phyloP scores from a whole-genome alignment of 2,797 vertebrate species.

The Lophotriccus pileatus region DNA sequence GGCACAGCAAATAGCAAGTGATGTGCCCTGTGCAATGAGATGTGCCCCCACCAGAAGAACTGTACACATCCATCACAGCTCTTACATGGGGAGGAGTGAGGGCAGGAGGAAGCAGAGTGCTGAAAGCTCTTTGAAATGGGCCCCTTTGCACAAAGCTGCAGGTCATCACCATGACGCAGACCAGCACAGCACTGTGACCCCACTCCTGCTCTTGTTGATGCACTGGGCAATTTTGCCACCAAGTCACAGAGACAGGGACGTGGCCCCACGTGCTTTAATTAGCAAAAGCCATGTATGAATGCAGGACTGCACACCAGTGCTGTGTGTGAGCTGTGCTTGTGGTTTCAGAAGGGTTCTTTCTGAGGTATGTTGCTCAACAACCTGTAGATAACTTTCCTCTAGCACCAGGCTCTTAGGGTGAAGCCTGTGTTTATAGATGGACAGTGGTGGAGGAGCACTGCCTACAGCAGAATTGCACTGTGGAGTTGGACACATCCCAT shows the following conservation, averaged over 20 bases:
- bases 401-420: background rate
- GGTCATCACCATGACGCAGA: background rate
- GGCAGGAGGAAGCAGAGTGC: background rate
- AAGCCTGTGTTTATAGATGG: background rate
- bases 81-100: background rate
- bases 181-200: background rate
- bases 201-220: background rate
- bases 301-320: background rate
- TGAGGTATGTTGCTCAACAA: background rate
- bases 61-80: accelerated
- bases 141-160: background rate
- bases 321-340: background rate
- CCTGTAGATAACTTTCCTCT: background rate
- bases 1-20: background rate
- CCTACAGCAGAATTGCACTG: background rate
- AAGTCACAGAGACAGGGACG: background rate
- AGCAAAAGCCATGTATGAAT: background rate
- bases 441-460: background rate
- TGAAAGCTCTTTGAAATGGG: background rate
- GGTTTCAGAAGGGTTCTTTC: background rate
- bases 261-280: background rate
- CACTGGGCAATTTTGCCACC: background rate
- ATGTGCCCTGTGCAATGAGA: background rate
- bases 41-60: background rate
- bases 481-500: background rate